Evolutionary conservation across 2,888 invertebrate genomes (phyloP).

Genomic region (Agrotis segetum): DNA sequence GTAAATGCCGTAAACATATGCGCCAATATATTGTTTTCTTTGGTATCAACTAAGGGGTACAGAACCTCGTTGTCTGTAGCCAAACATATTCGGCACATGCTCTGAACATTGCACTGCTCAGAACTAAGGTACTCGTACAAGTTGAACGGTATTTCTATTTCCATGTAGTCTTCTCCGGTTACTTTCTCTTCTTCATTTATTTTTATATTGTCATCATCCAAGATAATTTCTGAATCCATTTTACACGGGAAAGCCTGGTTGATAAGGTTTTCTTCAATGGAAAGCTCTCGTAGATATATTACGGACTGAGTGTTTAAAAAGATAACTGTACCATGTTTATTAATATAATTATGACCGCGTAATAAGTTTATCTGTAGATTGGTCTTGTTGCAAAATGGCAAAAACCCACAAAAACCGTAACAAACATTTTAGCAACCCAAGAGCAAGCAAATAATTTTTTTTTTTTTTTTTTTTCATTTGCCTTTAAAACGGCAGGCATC

Average conservation of each 20-base stretch:
- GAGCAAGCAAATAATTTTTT: background rate
- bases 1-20: constrained; percentile 81
- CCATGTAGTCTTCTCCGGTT: constrained; percentile 56
- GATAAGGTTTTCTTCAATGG: background rate
- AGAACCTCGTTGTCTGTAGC: constrained; percentile 73
- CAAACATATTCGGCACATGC: constrained; percentile 88
- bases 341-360: no score
- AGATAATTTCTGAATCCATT: constrained; percentile 29
- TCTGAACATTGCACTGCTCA: constrained; percentile 70
- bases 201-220: constrained; percentile 7
- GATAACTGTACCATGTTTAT: background rate
- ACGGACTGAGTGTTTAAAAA: background rate
- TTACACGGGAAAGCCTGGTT: background rate
- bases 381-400: background rate
- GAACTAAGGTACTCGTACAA: constrained; percentile 70
- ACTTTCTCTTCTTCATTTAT: constrained; percentile 11
- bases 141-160: constrained; percentile 73
- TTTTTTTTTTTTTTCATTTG: no score
- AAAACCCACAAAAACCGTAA: no score
- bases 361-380: no score
- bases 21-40: constrained; percentile 73
- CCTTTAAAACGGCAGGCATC: no score
- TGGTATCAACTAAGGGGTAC: constrained; percentile 76
- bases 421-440: background rate
- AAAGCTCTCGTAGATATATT: background rate